Percentiles rank a stretch among this genome's conserved stretches.
Conservation (phyloP, 1,140 invertebrate genomes). For the Drosophila carrolli region DNA sequence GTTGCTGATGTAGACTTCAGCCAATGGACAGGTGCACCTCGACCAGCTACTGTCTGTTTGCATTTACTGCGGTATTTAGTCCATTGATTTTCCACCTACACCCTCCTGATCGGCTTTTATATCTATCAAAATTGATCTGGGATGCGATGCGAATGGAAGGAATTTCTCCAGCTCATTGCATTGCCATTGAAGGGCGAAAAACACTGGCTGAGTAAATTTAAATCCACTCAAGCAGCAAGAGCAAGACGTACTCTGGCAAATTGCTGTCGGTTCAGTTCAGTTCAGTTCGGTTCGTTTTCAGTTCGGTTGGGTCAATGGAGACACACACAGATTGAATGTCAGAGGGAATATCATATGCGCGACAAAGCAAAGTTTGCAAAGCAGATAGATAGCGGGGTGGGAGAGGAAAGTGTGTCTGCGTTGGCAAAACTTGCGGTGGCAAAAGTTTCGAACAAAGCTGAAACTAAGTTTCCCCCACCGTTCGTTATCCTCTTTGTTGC, state of each 20-base stretch:
- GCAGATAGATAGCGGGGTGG: slow-evolving; percentile 29
- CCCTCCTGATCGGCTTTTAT: slow-evolving; percentile 4
- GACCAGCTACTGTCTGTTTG: slow-evolving; percentile 21
- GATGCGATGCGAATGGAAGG: slow-evolving; percentile 20
- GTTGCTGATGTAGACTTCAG: slow-evolving; percentile 11
- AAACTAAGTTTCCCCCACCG: slow-evolving; percentile 47
- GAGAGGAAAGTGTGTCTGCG: slow-evolving; percentile 32
- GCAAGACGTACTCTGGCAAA: slow-evolving; percentile 64
- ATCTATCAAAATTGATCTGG: slow-evolving; percentile 29
- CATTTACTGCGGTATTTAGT: slow-evolving; percentile 43
- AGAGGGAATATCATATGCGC: slow-evolving; percentile 75
- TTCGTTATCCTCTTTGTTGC: slow-evolving; percentile 28
- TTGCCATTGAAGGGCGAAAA: slow-evolving; percentile 32
- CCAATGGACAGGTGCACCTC: slow-evolving; percentile 6
- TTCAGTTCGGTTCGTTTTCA: slow-evolving; percentile 11
- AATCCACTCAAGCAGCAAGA: slow-evolving; percentile 42
- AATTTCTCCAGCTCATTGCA: slow-evolving; percentile 44
- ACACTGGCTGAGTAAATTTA: slow-evolving; percentile 46
- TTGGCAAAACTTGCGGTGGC: slow-evolving; percentile 68
- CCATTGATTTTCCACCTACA: slow-evolving; percentile 12
- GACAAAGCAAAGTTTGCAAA: slow-evolving; percentile 48
- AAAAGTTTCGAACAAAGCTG: slow-evolving; percentile 58
- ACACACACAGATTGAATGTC: slow-evolving; percentile 74
- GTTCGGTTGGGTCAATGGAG: slow-evolving; percentile 42
- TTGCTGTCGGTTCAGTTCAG: slow-evolving; percentile 35